phyloP scores from a whole-genome alignment of 2,113 vertebrate genomes.

The Saguinus imperator region DNA sequence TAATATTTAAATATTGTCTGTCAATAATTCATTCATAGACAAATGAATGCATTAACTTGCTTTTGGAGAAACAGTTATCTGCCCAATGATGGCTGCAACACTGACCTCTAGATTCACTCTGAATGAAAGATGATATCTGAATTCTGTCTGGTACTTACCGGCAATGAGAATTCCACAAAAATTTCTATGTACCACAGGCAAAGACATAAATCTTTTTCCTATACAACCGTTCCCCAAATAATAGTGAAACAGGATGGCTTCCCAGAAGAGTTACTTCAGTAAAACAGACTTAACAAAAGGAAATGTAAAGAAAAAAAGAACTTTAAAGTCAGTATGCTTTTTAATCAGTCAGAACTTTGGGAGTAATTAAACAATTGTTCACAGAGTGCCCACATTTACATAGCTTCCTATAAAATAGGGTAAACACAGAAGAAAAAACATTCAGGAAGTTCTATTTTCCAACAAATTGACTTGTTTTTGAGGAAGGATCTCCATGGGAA shows the following conservation, averaged over 20 bases:
- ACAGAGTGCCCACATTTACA: not conserved
- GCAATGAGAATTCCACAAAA: not conserved
- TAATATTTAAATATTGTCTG: not conserved
- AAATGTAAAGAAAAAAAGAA: not conserved
- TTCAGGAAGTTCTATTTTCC: not conserved
- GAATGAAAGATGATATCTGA: not conserved
- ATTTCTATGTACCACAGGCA: not conserved
- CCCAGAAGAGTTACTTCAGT: not conserved
- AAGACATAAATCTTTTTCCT: not conserved
- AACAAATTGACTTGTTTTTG: not conserved
- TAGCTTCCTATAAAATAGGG: not conserved
- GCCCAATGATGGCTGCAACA: not conserved
- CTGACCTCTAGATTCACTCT: not conserved
- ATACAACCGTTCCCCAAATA: not conserved
- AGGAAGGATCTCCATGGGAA: not conserved
- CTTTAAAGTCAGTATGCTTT: not conserved
- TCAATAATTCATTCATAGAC: not conserved
- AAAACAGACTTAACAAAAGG: not conserved
- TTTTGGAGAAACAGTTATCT: not conserved
- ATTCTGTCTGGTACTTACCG: not conserved
- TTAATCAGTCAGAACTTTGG: not conserved
- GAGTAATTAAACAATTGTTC: not conserved
- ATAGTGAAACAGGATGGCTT: not conserved
- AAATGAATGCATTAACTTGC: not conserved
- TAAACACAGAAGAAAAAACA: not conserved